Evolutionary conservation across 2,888 invertebrate species (phyloP).

Genomic region (Drepana falcataria): DNA sequence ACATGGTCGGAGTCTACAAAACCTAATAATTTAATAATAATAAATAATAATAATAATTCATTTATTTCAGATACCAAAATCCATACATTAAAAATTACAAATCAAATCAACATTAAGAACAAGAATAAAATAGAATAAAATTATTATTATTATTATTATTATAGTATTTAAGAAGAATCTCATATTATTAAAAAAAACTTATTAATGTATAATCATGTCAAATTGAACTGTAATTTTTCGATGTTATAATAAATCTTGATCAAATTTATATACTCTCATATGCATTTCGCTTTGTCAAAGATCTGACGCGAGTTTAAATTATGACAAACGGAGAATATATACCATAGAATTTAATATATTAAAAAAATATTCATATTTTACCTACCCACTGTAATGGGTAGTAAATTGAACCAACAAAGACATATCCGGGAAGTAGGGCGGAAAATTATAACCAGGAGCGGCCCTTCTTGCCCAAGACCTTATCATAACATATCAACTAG

Average conservation of each 20-base stretch:
- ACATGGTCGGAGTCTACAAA: slow-evolving; percentile 53
- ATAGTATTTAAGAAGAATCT: too few species aligned
- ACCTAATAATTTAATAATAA: slow-evolving; percentile 57
- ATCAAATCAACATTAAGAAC: too few species aligned
- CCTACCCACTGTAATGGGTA: slow-evolving; percentile 6
- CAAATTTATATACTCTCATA: slow-evolving; percentile 12
- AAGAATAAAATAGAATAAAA: too few species aligned
- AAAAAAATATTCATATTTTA: slow-evolving; percentile 7
- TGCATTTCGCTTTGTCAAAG: slow-evolving; percentile 18
- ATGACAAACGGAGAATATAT: slow-evolving; percentile 6
- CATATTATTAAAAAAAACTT: background rate
- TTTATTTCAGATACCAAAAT: too few species aligned
- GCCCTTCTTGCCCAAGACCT: slow-evolving; percentile 36
- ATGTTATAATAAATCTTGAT: slow-evolving; percentile 29
- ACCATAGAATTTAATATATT: slow-evolving; percentile 6
- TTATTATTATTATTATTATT: too few species aligned
- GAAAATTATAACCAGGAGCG: slow-evolving; percentile 12
- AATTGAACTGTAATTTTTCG: slow-evolving; percentile 20
- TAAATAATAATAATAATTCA: background rate
- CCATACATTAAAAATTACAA: too few species aligned
- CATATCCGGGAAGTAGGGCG: slow-evolving; percentile 49
- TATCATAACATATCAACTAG: slow-evolving; percentile 58
- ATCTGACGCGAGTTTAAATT: slow-evolving; percentile 62
- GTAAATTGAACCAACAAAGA: slow-evolving; percentile 49
- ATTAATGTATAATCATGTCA: slow-evolving; percentile 12